These are phyloP conservation scores for Paratilapia polleni DNA, from an alignment of 2,113 vertebrate genomes.

Conservation along the genomic window DNA sequence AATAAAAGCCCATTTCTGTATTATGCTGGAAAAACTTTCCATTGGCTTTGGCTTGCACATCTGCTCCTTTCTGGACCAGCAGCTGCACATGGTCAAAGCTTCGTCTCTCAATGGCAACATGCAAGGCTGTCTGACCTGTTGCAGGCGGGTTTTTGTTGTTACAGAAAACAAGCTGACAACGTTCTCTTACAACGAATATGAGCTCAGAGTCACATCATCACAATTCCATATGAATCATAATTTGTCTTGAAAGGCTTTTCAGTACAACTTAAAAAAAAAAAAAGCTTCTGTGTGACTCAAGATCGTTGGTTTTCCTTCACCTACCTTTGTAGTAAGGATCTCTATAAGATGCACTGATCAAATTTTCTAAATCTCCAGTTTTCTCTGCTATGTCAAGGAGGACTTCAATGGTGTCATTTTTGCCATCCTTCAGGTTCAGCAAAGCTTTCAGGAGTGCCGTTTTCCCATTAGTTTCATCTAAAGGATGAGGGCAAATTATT, in stretches of 20 bases:
- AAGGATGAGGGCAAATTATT: background rate
- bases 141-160: background rate
- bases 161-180: background rate
- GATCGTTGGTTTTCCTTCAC: background rate
- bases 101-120: conserved; percentile 89
- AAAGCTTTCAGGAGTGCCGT: conserved; percentile 89
- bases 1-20: conserved; percentile 88
- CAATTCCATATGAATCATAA: too few species aligned
- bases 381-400: conserved; percentile 86
- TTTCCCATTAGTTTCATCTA: conserved; percentile 87
- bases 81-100: conserved; percentile 85
- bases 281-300: background rate
- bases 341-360: conserved; percentile 86
- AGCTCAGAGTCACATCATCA: too few species aligned
- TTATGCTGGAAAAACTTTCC: conserved; percentile 88
- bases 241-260: background rate
- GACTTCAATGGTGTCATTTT: conserved; percentile 84
- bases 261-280: background rate
- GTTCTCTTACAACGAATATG: background rate
- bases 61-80: conserved; percentile 87
- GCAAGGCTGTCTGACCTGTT: conserved; percentile 88
- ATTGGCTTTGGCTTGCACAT: conserved; percentile 88
- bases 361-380: conserved; percentile 82
- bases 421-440: conserved; percentile 85
- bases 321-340: conserved; percentile 86